phyloP scores from a whole-genome alignment of 2,888 invertebrate genomes.

The Oscheius sp. region DNA sequence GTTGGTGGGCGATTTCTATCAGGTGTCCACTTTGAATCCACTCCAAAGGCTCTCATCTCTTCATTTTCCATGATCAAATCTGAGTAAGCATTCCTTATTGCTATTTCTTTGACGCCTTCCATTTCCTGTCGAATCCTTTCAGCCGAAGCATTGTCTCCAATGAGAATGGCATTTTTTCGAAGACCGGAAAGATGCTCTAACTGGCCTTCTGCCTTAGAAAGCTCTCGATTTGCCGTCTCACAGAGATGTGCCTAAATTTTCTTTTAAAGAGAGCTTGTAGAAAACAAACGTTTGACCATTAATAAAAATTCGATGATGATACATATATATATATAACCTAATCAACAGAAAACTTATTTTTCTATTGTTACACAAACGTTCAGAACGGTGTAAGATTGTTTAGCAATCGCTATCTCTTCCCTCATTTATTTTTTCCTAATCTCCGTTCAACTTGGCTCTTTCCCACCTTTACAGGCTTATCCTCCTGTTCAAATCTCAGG shows the following conservation, averaged over 20 bases:
- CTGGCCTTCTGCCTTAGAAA: conserved; percentile 53
- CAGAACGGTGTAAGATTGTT: too few relatives aligned
- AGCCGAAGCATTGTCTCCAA: conserved; percentile 48
- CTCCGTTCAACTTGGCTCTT: too few relatives aligned
- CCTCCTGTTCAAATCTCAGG: conserved; percentile 34
- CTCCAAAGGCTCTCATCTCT: conserved; percentile 56
- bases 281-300: too few relatives aligned
- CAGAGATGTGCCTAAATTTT: conserved; percentile 47
- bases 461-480: conserved; percentile 45
- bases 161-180: conserved; percentile 53
- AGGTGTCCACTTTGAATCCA: conserved; percentile 57
- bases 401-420: too few relatives aligned
- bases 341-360: too few relatives aligned
- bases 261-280: too few relatives aligned
- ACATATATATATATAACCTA: too few relatives aligned
- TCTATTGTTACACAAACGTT: too few relatives aligned
- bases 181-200: conserved; percentile 44
- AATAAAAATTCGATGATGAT: too few relatives aligned
- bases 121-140: conserved; percentile 42
- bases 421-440: too few relatives aligned
- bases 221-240: conserved; percentile 46
- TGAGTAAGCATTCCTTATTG: conserved; percentile 51
- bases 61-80: conserved; percentile 51
- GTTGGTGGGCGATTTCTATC: conserved; percentile 22
- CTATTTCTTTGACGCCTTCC: conserved; percentile 45